A percentile compares a stretch with the other conserved stretches of the same genome.
Evolutionary conservation across 2,113 vertebrate species (phyloP).

Genomic region (Salvelinus sp.): DNA sequence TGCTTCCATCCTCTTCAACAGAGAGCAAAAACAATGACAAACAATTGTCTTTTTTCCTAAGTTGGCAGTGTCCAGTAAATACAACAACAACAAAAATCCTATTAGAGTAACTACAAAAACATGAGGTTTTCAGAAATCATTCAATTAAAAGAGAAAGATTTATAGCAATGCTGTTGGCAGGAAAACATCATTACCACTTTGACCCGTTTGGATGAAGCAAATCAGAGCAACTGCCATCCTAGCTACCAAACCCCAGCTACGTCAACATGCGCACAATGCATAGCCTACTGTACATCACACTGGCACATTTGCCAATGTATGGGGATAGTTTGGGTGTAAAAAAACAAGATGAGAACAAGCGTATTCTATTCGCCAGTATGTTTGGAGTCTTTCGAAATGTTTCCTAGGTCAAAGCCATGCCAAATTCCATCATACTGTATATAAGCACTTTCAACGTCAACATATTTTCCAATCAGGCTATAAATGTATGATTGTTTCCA

Average conservation of each 20-base stretch:
- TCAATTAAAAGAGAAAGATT: conserved; percentile 53
- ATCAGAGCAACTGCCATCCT: conserved; percentile 40
- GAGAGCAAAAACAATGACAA: neutral
- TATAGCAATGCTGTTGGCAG: conserved; percentile 67
- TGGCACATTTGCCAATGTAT: too few species aligned
- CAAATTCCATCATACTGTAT: too few species aligned
- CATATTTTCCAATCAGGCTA: too few species aligned
- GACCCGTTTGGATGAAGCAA: conserved; percentile 48
- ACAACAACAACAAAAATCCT: too few species aligned
- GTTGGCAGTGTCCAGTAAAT: conserved; percentile 28
- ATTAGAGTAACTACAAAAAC: conserved; percentile 42
- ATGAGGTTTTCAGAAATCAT: conserved; percentile 46
- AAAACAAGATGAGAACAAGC: too few species aligned
- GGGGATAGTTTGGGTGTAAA: too few species aligned
- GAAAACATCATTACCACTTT: conserved; percentile 68
- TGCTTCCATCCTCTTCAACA: too few species aligned
- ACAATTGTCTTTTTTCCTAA: conserved; percentile 38
- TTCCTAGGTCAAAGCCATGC: too few species aligned
- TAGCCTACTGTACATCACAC: too few species aligned
- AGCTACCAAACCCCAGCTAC: conserved; percentile 14
- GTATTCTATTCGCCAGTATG: too few species aligned
- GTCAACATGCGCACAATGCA: neutral
- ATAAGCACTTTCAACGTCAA: too few species aligned
- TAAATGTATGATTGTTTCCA: neutral
- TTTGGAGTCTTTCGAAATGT: too few species aligned